Evolutionary conservation across 2,113 vertebrate species (phyloP).

Genomic region (Gambusia holbrooki): DNA sequence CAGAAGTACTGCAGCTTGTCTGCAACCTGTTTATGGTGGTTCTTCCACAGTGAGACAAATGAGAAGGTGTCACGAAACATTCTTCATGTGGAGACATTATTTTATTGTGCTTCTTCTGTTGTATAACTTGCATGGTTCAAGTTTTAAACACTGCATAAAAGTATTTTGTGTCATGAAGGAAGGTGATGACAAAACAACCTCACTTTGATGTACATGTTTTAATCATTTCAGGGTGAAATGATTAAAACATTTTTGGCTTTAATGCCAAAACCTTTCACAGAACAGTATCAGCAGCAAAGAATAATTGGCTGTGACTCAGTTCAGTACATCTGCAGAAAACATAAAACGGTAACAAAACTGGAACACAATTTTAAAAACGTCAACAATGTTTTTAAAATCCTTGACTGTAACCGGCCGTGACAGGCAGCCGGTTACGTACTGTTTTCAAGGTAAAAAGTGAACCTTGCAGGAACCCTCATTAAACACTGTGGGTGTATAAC

Average conservation of each 20-base stretch:
- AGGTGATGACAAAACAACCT: background rate
- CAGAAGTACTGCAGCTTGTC: conserved; percentile 58
- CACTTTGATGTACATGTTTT: background rate
- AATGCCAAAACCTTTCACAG: background rate
- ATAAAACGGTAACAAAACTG: background rate
- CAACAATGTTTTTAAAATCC: too few species aligned
- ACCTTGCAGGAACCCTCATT: background rate
- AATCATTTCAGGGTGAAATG: background rate
- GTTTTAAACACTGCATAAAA: conserved; percentile 9
- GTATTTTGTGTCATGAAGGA: background rate
- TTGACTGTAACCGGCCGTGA: too few species aligned
- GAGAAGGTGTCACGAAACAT: conserved; percentile 52
- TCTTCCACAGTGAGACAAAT: conserved; percentile 60
- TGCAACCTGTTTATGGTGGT: conserved; percentile 57
- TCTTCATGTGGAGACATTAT: conserved; percentile 29
- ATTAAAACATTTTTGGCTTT: background rate
- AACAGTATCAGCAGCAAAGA: conserved; percentile 2
- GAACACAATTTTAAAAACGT: background rate
- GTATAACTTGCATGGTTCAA: conserved; percentile 14
- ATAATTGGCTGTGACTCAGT: background rate
- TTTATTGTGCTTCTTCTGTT: conserved; percentile 18
- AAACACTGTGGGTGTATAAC: background rate
- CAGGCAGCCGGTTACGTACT: background rate
- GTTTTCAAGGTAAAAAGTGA: background rate
- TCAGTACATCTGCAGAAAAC: background rate